Base-by-base conservation (phyloP, 2,113 vertebrate genomes). In the Apteryx owenii region DNA sequence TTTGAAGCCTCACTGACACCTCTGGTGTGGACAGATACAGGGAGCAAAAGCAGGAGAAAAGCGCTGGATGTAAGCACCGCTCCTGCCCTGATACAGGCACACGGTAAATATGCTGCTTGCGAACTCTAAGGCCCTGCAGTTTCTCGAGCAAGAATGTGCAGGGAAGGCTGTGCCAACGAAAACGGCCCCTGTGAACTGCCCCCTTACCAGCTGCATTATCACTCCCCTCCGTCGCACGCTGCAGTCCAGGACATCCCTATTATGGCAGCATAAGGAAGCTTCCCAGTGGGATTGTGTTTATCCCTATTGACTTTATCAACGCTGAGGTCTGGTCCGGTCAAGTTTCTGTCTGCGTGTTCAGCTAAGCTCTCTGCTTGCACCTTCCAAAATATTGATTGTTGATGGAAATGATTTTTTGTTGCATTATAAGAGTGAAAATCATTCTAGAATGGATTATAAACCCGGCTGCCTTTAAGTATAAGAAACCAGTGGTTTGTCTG, bases 1-100 rank as follows among this genome's bases (percentile, higher is more conserved):
- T 54, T 53, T 56, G 75, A 36, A 75, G 44, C n/a, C 42, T 69
- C 8, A 11, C 1, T 48, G 53, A 14, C 21, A 61, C 23, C n/a
- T 78, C 14, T 36, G 12, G 10, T 14, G 18, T 22, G 23, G 65
- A 36, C 23, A 33, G 23, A 46, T 20, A 58, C 0, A 3, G 60
- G 6, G 31, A 61, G 23, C 75, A 48, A 25, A 61, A 48, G 31
- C 42, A 90, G 12, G 6, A 68, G 60, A 65, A 73, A 31, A 70
- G n/a, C 3, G 2, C 23, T 53, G 71, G 8, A 15, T 62, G n/a
- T 17, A 23, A 65, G 46, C 40, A 46, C 13, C 0, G 2, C 19
- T 84, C 18, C 73, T 73, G 46, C 18, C 28, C 33, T 81, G 62
- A 66, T 6, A 11, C 7, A 31, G 70, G 16, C 4, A 0, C 22